Evolutionary conservation across 2,888 invertebrate genomes (phyloP), one percentile per base, ranked within the genome.

Genomic region (Acrocyrtus sp.): DNA sequence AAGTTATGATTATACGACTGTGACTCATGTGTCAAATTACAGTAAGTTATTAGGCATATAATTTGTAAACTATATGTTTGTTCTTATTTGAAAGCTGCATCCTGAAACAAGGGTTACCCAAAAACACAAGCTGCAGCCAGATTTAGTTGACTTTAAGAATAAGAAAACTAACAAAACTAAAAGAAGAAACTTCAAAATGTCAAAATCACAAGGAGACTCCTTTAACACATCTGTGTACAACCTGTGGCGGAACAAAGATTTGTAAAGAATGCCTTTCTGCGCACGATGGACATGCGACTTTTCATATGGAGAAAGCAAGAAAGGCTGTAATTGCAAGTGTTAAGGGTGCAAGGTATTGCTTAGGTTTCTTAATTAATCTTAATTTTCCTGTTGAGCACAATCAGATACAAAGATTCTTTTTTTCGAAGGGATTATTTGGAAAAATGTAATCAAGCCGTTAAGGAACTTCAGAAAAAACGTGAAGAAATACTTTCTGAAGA

Each of bases 81-180:
- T 34, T 34, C 34, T 34, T 34, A 34, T 34, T 12, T 34, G 5
- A 34, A 8, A 8, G 15, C 53, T 65, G 72, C 24, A 34, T 27
- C 72, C 65, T 10, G 24, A 51, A 41, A n/a, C 51, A 2, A 26
- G 58, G 24, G 12, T 58, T 0, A 72, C 72, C 1, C 21, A 29
- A 12, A 17, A 17, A 1, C 72, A 72, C 24, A 24, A 17, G 22
- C 6, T 72, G 8, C 1, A 10, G 6, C 10, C n/a, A 2, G 39
- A 58, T 15, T 17, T 72, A 21, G n/a, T n/a, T n/a, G n/a, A n/a
- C n/a, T n/a, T n/a, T n/a, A n/a, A n/a, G n/a, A n/a, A n/a, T n/a
- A n/a, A n/a, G n/a, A n/a, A 12, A 61, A 43, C n/a, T 45, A 24
- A 41, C 5, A 60, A 51, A 29, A 12, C 51, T 17, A 45, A 27